phyloP scores from a whole-genome alignment of 2,888 invertebrate genomes.

The Periphyllus acericola region DNA sequence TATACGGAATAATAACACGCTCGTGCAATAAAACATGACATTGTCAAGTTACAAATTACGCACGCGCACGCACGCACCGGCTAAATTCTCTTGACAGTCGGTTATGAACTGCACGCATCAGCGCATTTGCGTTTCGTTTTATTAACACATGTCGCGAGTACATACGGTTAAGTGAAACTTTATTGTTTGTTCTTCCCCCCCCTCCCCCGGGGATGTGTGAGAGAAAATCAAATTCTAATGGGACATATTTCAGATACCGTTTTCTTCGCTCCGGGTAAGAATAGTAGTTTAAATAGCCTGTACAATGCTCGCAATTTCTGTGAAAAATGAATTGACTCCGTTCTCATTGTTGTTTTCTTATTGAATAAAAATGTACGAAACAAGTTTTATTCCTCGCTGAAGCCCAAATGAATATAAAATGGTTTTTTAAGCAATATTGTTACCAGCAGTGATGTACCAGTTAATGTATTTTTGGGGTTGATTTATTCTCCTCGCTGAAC shows the following conservation, averaged over 20 bases:
- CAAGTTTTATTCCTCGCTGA: background rate
- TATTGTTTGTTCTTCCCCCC: background rate
- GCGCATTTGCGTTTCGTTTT: slow-evolving; percentile 13
- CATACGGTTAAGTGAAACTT: background rate
- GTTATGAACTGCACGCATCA: background rate
- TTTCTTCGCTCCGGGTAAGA: slow-evolving; percentile 39
- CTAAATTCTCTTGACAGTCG: slow-evolving; percentile 19
- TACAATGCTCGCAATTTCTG: background rate
- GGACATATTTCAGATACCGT: slow-evolving; percentile 23
- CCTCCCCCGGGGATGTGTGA: slow-evolving; percentile 10
- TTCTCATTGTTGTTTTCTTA: slow-evolving; percentile 1
- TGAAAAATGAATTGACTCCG: background rate
- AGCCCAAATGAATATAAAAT: background rate
- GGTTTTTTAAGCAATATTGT: slow-evolving; percentile 10
- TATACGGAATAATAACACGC: slow-evolving; percentile 11
- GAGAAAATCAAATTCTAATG: slow-evolving; percentile 25
- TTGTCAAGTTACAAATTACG: slow-evolving; percentile 18
- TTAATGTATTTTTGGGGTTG: background rate
- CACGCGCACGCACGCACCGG: background rate
- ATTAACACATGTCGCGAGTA: background rate
- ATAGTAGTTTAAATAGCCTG: background rate
- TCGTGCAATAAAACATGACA: slow-evolving; percentile 6
- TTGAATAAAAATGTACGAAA: background rate
- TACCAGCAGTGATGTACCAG: background rate
- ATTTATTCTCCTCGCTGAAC: background rate